phyloP scores from a whole-genome alignment of 2,113 vertebrate genomes.

The Siniperca chuatsi region DNA sequence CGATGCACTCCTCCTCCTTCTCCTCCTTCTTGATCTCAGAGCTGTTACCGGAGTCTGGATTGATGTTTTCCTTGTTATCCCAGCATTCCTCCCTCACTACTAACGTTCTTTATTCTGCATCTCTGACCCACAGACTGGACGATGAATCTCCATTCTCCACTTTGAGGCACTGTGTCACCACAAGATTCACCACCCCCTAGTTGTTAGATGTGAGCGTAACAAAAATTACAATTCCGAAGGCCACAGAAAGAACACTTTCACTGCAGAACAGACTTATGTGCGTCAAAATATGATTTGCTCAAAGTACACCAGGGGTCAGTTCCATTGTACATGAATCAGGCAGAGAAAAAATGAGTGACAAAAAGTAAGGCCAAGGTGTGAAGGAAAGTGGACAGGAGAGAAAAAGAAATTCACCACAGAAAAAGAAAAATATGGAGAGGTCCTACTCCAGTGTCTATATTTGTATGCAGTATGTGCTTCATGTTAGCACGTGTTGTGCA shows the following conservation, averaged over 20 bases:
- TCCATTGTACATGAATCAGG: neutral
- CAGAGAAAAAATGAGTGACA: neutral
- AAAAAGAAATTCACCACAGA: neutral
- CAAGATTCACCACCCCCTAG: no score
- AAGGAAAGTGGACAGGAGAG: neutral
- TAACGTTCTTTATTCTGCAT: no score
- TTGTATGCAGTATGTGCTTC: slow-evolving; percentile 16
- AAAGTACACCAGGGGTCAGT: neutral
- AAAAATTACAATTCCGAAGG: neutral
- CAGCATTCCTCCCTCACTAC: no score
- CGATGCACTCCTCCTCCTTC: no score
- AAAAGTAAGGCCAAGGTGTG: neutral
- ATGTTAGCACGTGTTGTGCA: slow-evolving; percentile 16
- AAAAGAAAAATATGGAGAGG: neutral
- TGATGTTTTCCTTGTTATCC: no score
- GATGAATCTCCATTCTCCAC: no score
- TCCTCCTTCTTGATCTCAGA: no score
- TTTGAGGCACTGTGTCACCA: no score
- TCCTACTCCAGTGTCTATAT: slow-evolving; percentile 13
- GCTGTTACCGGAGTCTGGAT: no score
- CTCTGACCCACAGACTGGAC: no score
- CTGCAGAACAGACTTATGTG: neutral
- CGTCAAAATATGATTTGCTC: neutral
- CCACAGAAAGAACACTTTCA: neutral
- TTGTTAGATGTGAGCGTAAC: neutral